Evolutionary conservation across 1,140 invertebrate species (phyloP).

Genomic region (Penaeus japonicus): DNA sequence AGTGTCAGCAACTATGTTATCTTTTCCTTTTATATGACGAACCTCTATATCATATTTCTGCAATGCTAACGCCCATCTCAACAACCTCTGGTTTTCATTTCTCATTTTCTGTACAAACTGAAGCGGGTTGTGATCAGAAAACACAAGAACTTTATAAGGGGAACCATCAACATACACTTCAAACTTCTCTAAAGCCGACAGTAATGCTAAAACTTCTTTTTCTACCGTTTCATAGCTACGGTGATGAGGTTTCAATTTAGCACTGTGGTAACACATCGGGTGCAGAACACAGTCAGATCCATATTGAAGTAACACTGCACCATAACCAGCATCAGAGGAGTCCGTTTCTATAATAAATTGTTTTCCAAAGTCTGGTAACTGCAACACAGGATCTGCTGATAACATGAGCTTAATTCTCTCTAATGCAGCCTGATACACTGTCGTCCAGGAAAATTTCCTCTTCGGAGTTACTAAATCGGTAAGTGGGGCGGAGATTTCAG

Average conservation of each 20-base stretch:
- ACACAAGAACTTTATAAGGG: too few species aligned
- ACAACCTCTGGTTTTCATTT: too few species aligned
- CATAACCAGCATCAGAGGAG: not conserved
- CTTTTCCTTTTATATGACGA: too few species aligned
- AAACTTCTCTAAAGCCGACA: not conserved
- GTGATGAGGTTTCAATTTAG: not conserved
- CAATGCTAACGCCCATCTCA: too few species aligned
- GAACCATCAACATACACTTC: too few species aligned
- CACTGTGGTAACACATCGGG: not conserved
- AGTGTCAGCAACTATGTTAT: too few species aligned
- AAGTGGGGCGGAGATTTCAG: not conserved
- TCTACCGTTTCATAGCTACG: not conserved
- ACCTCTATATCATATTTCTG: too few species aligned
- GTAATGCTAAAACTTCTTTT: not conserved
- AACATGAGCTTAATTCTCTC: not conserved
- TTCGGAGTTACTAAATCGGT: not conserved
- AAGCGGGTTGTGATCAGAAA: too few species aligned
- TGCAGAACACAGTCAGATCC: not conserved
- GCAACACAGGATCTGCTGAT: not conserved
- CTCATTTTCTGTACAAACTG: too few species aligned
- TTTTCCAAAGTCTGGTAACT: not conserved
- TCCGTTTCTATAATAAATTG: not conserved
- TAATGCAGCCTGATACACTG: not conserved
- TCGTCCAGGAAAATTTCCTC: slow-evolving; percentile 7
- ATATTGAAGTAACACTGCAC: not conserved